Evolutionary conservation across 2,113 vertebrate species (phyloP).

Genomic region (Leucosticte australis): DNA sequence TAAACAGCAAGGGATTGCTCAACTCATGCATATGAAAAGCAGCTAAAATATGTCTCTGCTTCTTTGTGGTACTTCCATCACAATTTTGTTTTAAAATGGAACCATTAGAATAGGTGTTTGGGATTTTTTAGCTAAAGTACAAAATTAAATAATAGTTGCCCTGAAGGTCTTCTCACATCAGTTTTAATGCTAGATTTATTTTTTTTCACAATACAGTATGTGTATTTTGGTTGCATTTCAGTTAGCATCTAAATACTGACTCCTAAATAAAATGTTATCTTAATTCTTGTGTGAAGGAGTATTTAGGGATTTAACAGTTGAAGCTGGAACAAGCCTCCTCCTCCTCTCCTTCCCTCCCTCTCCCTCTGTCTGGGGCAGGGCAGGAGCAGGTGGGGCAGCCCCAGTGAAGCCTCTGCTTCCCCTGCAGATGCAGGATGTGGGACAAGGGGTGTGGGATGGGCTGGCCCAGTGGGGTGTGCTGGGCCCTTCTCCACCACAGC

Average conservation of each 20-base stretch:
- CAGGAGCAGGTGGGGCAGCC: accelerated
- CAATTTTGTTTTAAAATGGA: not conserved
- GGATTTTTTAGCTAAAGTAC: not conserved
- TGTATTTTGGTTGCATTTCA: not conserved
- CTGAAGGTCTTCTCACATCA: not conserved
- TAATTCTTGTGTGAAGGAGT: not conserved
- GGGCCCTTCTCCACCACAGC: too few species aligned
- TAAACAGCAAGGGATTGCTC: not conserved
- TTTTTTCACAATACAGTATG: not conserved
- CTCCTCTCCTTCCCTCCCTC: not conserved
- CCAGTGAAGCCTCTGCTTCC: accelerated
- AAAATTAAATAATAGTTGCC: not conserved
- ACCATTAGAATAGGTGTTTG: not conserved
- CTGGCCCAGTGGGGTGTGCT: accelerated
- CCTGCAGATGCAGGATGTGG: not conserved
- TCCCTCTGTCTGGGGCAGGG: not conserved
- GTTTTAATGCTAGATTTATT: not conserved
- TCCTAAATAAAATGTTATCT: not conserved
- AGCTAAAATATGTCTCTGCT: not conserved
- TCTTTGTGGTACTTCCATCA: not conserved
- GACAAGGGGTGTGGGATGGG: too few species aligned
- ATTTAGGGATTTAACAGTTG: not conserved
- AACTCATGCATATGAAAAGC: not conserved
- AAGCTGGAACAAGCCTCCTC: not conserved
- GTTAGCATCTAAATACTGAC: not conserved